Percentiles rank a stretch among this genome's conserved stretches.
Conservation (phyloP, 1,140 invertebrate species). For the Chironomus tepperi region DNA sequence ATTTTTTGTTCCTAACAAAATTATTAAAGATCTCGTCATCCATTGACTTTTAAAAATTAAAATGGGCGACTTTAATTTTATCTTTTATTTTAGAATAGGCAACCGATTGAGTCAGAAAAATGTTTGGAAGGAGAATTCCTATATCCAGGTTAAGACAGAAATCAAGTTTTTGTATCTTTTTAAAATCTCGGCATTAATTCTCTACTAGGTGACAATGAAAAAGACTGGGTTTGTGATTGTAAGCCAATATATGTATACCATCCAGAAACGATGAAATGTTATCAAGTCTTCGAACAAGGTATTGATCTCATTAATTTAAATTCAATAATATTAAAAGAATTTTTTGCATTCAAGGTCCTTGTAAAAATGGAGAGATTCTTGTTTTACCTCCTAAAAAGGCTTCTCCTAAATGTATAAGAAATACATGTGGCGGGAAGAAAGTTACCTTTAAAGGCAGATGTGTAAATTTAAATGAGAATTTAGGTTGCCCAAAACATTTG, state of each 20-base stretch:
- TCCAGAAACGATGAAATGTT: conserved; percentile 48
- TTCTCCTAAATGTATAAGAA: not conserved
- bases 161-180: too few species aligned
- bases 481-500: not conserved
- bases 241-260: conserved; percentile 51
- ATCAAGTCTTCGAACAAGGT: conserved; percentile 50
- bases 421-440: not conserved
- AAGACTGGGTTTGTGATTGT: conserved; percentile 44
- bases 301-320: not conserved
- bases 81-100: conserved; percentile 40
- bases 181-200: too few species aligned
- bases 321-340: not conserved
- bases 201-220: conserved; percentile 41
- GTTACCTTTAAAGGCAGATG: not conserved
- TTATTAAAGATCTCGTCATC: too few species aligned
- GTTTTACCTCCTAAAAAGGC: not conserved
- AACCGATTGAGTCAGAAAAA: conserved; percentile 46
- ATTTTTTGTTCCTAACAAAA: too few species aligned
- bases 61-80: too few species aligned
- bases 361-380: not conserved
- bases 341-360: not conserved
- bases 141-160: conserved; percentile 43
- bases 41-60: too few species aligned
- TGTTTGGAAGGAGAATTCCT: conserved; percentile 52
- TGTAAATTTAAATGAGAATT: not conserved